Evolutionary conservation across 2,888 invertebrate genomes (phyloP).

Genomic region (Andrena minutula): DNA sequence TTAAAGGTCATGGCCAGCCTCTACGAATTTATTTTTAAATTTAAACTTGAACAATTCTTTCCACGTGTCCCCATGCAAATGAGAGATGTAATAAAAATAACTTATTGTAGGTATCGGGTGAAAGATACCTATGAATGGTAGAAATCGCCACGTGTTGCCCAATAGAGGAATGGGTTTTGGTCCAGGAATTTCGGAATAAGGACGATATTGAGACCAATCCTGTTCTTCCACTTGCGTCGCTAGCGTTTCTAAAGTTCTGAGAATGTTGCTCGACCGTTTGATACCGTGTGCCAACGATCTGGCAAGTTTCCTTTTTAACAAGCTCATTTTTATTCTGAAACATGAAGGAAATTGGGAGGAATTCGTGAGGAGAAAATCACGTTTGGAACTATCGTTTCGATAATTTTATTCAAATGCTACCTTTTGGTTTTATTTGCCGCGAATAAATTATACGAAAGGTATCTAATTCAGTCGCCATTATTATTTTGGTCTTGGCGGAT

Average conservation of each 20-base stretch:
- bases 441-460: neutral
- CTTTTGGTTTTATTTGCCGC: no score
- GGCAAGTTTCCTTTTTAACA: constrained; percentile 6
- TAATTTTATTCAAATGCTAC: no score
- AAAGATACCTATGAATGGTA: constrained; percentile 88
- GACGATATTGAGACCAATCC: constrained; percentile 68
- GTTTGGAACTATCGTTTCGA: neutral
- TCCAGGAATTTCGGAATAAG: constrained; percentile 90
- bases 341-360: neutral
- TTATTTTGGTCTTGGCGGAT: no score
- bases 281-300: neutral
- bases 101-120: neutral
- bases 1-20: no score
- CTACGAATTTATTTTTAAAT: no score
- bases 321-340: constrained; percentile 43
- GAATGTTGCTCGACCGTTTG: neutral
- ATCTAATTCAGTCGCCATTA: no score
- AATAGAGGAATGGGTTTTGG: constrained; percentile 90
- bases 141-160: constrained; percentile 93
- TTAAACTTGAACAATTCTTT: no score
- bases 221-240: constrained; percentile 47
- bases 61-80: neutral
- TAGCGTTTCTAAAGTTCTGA: constrained; percentile 51
- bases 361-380: neutral
- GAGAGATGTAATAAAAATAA: neutral